Base-by-base conservation (phyloP, 2,888 invertebrate genomes). In the Heteropelma amictum region DNA sequence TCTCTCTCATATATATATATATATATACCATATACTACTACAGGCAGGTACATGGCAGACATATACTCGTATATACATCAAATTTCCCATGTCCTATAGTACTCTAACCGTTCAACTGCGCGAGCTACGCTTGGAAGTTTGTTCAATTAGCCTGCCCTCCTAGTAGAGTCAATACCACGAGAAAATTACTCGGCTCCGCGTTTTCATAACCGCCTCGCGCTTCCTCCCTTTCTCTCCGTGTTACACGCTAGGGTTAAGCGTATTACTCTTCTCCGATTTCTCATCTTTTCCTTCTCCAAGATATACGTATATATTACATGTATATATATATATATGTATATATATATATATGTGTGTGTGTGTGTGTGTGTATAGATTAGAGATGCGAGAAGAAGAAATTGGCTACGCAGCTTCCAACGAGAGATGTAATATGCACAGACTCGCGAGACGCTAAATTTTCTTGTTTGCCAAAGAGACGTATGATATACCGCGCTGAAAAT, bases 71-170 rank as follows among this genome's bases (percentile, higher is more conserved):
- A 30, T 30, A 53, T 28, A 68, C 47, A 67, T 51, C 26, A 21
- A 33, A 12, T 19, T 58, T 21, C 10, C 28, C 49, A 19, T 40
- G 58, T 60, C 58, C 7, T 26, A 23, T 26, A 30, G 51, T 42
- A 51, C n/a, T 51, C 30, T 45, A 35, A 54, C 56, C 63, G 63
- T 73, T 73, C 51, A 51, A 73, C 68, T 63, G 58, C 53, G 60
- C 65, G 74, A 68, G 45, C 51, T 64, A 45, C 47, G 72, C 78
- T 81, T 72, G 77, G 77, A 85, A 85, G 83, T 85, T 85, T 83
- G 83, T 85, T 81, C 85, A 85, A 85, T 85, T 85, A 85, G 81
- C 79, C 76, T 78, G 77, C 73, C 80, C 82, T 84, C 78, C 78
- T 77, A 74, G 64, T 64, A 82, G 80, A 85, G 84, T 85, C 83